Conservation (phyloP, 2,113 vertebrate genomes). For the Manacus vitellinus region DNA sequence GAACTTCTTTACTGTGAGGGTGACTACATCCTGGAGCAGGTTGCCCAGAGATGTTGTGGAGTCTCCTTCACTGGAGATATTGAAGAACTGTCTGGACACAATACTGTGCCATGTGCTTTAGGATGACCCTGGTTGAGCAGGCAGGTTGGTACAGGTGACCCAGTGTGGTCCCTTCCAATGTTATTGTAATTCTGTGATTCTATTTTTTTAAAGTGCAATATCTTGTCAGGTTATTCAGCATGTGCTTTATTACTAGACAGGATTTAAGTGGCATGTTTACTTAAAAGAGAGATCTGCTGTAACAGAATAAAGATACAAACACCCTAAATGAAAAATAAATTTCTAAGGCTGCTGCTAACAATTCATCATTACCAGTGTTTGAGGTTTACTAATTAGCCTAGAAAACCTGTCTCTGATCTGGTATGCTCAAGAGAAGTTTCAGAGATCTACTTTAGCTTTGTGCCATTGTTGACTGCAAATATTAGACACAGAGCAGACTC, state of each 20-base stretch:
- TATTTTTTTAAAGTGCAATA: neutral
- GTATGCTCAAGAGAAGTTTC: neutral
- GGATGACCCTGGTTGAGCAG: neutral
- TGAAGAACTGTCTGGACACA: neutral
- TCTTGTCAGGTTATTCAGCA: neutral
- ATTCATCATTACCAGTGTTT: neutral
- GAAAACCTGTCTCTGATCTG: neutral
- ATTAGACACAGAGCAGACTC: neutral
- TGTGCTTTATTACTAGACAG: neutral
- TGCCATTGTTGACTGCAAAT: neutral
- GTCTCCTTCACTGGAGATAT: neutral
- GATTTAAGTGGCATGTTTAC: slow-evolving; percentile 25
- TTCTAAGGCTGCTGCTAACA: neutral
- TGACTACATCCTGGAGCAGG: neutral
- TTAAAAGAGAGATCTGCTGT: slow-evolving; percentile 3
- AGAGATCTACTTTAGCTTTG: neutral
- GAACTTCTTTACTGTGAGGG: neutral
- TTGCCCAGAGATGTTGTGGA: neutral
- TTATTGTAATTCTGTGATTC: neutral
- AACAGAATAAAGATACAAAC: neutral
- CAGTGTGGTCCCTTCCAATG: neutral
- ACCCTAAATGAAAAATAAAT: slow-evolving; percentile 31
- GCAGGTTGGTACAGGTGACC: neutral
- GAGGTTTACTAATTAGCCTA: slow-evolving; percentile 5
- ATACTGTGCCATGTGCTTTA: neutral